Percentiles rank a stretch among this genome's conserved stretches.
Conservation (phyloP, 2,113 vertebrate genomes). For the Sebastes schlegelii region DNA sequence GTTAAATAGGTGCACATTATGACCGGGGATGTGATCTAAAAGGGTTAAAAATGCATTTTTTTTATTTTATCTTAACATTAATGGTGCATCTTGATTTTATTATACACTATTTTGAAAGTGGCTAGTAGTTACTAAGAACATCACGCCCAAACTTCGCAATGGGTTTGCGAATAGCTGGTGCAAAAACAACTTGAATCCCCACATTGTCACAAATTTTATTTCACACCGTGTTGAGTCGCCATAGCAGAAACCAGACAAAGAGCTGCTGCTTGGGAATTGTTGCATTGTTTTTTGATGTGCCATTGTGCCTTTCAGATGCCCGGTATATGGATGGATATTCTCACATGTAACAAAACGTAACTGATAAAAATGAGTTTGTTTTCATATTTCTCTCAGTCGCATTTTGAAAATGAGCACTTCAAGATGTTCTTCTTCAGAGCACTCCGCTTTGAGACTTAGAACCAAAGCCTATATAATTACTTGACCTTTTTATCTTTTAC, state of each 20-base stretch:
- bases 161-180: too few species aligned
- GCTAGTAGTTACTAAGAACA: too few species aligned
- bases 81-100: too few species aligned
- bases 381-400: constrained; percentile 6
- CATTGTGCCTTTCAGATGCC: not conserved
- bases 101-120: too few species aligned
- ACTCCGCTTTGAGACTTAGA: not conserved
- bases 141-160: too few species aligned
- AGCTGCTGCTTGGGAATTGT: not conserved
- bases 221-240: not conserved
- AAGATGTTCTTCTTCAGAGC: constrained; percentile 5
- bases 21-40: too few species aligned
- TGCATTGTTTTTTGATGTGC: not conserved
- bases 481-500: constrained; percentile 55
- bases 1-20: too few species aligned
- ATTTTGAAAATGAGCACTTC: constrained; percentile 25
- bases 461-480: constrained; percentile 42
- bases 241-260: not conserved
- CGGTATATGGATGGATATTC: not conserved
- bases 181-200: too few species aligned
- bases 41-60: too few species aligned
- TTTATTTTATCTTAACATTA: too few species aligned
- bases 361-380: constrained; percentile 26
- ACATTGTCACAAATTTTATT: too few species aligned
- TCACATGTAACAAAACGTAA: not conserved